A percentile compares a stretch with the other conserved stretches of the same genome.
These are phyloP conservation scores for Formicarius rufipectus DNA, from an alignment of 2,113 vertebrate species.

Conservation along the genomic window DNA sequence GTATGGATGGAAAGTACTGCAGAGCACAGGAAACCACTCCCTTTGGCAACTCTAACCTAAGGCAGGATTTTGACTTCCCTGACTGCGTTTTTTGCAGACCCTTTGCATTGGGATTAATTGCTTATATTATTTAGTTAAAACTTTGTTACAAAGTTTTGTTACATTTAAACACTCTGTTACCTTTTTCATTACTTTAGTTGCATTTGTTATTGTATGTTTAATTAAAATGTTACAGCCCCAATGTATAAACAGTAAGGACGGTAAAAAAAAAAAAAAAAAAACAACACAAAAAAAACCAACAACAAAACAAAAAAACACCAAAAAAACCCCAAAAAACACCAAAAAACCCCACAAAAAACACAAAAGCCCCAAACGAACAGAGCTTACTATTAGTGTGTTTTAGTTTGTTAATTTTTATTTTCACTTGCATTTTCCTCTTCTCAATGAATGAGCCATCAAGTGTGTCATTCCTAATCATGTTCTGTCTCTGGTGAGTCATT, in stretches of 20 bases:
- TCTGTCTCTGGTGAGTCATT: neutral
- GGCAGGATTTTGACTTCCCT: neutral
- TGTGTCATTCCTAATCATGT: neutral
- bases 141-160: neutral
- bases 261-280: too few relatives aligned
- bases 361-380: too few relatives aligned
- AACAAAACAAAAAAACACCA: too few relatives aligned
- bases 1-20: constrained; percentile 5
- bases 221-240: neutral
- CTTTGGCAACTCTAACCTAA: neutral
- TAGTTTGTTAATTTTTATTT: neutral
- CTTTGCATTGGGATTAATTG: neutral
- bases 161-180: neutral
- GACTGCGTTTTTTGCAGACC: neutral
- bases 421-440: neutral
- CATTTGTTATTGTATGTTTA: neutral
- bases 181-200: neutral
- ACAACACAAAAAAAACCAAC: too few relatives aligned
- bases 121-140: neutral
- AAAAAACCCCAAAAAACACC: too few relatives aligned
- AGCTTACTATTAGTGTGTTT: neutral
- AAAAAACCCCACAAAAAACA: too few relatives aligned
- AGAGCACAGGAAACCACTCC: constrained; percentile 52
- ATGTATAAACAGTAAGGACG: neutral
- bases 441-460: neutral